Percentiles rank a stretch among this genome's conserved stretches.
These are phyloP conservation scores for Noturus placidus DNA, from an alignment of 2,113 vertebrate genomes.

Conservation along the genomic window DNA sequence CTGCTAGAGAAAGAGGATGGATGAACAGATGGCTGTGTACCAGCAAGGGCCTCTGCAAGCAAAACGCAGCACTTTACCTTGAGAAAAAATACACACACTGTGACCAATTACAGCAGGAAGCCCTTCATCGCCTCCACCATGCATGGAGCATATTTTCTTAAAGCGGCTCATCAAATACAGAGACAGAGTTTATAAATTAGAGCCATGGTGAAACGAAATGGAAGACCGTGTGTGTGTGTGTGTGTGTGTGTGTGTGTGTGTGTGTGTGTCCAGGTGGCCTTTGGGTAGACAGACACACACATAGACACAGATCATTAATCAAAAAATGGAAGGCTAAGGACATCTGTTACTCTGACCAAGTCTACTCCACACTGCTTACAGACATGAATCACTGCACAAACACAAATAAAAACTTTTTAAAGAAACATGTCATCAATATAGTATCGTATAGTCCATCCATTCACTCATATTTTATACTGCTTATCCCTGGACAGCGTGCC, in stretches of 20 bases:
- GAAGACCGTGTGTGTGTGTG: background rate
- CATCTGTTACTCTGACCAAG: constrained; percentile 44
- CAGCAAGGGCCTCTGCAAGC: constrained; percentile 9
- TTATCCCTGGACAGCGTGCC: too few species aligned
- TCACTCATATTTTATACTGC: too few species aligned
- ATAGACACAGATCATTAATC: constrained; percentile 57
- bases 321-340: constrained; percentile 46
- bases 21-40: constrained; percentile 31
- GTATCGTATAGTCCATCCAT: background rate
- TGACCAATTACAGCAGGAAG: constrained; percentile 15
- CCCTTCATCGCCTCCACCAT: background rate
- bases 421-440: background rate
- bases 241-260: constrained; percentile 19
- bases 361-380: constrained; percentile 41
- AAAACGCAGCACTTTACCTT: background rate
- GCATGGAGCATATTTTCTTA: background rate
- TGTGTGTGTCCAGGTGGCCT: constrained; percentile 39
- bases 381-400: constrained; percentile 28
- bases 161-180: constrained; percentile 26
- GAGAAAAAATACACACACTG: constrained; percentile 6
- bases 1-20: constrained; percentile 28
- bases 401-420: background rate
- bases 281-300: constrained; percentile 33
- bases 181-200: constrained; percentile 33
- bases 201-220: background rate